Percentiles rank a stretch among this genome's conserved stretches.
phyloP scores from a whole-genome alignment of 2,888 invertebrate genomes.

The Horisme vitalbata region DNA sequence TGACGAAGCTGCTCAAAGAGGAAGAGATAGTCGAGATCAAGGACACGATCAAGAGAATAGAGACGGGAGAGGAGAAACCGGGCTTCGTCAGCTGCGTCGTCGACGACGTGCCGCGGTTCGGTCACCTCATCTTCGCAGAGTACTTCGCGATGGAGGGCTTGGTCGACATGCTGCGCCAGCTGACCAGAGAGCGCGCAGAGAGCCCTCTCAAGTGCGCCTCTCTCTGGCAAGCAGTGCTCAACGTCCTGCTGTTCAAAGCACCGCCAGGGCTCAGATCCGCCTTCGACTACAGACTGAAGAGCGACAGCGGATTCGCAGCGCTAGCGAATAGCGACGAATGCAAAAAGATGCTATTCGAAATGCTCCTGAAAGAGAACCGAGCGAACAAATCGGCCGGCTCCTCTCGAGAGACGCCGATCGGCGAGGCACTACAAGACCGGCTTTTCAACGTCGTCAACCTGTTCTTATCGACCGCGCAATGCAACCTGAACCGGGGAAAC shows the following conservation, averaged over 20 bases:
- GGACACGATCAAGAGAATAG: constrained; percentile 35
- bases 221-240: constrained; percentile 42
- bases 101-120: constrained; percentile 42
- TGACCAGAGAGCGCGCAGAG: not conserved
- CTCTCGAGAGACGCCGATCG: constrained; percentile 26
- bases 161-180: constrained; percentile 31
- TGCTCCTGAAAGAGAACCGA: constrained; percentile 38
- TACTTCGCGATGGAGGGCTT: constrained; percentile 42
- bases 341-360: constrained; percentile 40
- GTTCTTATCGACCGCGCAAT: constrained; percentile 32
- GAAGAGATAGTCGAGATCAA: constrained; percentile 40
- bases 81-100: constrained; percentile 39
- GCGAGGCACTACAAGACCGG: constrained; percentile 38
- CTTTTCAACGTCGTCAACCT: constrained; percentile 37
- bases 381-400: not conserved
- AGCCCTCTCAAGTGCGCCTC: constrained; percentile 25
- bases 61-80: constrained; percentile 40
- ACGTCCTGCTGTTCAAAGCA: constrained; percentile 35
- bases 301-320: constrained; percentile 37
- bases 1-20: constrained; percentile 37
- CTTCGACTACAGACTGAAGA: constrained; percentile 46
- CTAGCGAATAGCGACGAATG: constrained; percentile 27
- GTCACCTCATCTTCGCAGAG: constrained; percentile 46
- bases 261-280: constrained; percentile 39
- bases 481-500: constrained; percentile 29